Base-by-base conservation (phyloP, 2,797 vertebrate species). In the Tenualosa ilisha region DNA sequence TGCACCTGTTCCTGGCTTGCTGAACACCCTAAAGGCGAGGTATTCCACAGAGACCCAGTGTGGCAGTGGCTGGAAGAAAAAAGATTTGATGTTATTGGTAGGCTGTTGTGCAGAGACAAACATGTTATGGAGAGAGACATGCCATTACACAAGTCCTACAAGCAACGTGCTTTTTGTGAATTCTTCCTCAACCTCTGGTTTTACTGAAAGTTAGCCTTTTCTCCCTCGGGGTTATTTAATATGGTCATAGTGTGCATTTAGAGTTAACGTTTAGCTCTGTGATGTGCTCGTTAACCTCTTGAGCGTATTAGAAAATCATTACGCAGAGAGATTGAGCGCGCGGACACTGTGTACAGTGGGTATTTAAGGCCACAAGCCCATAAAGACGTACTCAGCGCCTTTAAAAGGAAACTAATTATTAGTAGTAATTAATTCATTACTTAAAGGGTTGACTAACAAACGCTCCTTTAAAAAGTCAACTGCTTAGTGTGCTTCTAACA, bases 281-380 rank as follows among this genome's bases (percentile, higher is more conserved):
- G 94, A 96, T 93, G 8, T 88, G 81, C 86, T 91, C 88, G 88
- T 93, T 93, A 92, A 91, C 72, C 88, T 88, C 83, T 91, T 91
- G 93, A 91, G 88, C 92, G 93, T 91, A 94, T 94, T 92, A 96
- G 95, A 96, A 96, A 95, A 95, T 96, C 93, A 95, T 93, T 94
- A 94, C 86, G 92, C 93, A 90, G 90, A 94, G 91, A 92, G 92
- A 93, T 91, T 85, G 95, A 91, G 91, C 91, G 88, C 87, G 91
- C 82, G 90, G 95, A 96, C 94, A 90, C 93, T 93, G 91, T 92
- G 93, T 93, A 94, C 85, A 94, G 91, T 81, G 91, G 92, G 92
- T 86, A 87, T 94, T 95, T 95, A 95, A 91, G 94, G 90, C 90
- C 94, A 94, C 95, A 92, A 91, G 85, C 87, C 93, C 92, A 92